These are phyloP conservation scores for Acheta domesticus DNA, from an alignment of 2,888 invertebrate species.

Conservation along the genomic window DNA sequence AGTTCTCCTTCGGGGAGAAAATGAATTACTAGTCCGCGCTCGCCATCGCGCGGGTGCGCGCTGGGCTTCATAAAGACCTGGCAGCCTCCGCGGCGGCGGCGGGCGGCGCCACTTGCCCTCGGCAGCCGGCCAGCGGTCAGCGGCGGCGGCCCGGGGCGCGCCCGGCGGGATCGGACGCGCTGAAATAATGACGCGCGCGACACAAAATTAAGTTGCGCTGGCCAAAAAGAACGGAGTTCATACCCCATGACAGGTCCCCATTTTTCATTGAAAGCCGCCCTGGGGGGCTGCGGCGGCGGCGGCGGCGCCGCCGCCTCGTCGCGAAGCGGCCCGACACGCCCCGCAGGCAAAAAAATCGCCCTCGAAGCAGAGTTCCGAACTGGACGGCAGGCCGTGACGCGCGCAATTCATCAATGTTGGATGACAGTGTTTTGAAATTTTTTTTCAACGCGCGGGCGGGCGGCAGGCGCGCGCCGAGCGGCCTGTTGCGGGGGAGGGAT, in stretches of 20 bases:
- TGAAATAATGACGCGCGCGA: constrained; percentile 18
- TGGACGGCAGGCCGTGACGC: constrained; percentile 3
- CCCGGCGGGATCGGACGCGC: neutral
- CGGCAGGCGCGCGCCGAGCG: too few species aligned
- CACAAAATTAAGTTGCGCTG: neutral
- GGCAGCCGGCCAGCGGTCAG: neutral
- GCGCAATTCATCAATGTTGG: constrained; percentile 4
- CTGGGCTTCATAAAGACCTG: too few species aligned
- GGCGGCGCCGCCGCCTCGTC: neutral
- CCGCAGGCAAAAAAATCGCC: neutral
- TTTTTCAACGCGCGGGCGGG: neutral
- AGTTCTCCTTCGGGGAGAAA: too few species aligned
- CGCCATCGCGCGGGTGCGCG: too few species aligned
- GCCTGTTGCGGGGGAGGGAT: too few species aligned
- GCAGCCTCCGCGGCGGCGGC: too few species aligned
- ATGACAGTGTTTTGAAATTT: neutral
- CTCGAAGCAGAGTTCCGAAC: neutral
- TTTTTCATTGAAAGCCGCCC: neutral
- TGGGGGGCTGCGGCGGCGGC: neutral
- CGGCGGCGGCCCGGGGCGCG: neutral
- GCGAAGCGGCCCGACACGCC: neutral
- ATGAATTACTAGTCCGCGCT: too few species aligned
- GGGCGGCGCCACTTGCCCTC: neutral
- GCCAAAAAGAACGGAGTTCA: constrained; percentile 18
- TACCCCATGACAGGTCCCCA: constrained; percentile 1